phyloP scores from a whole-genome alignment of 2,888 invertebrate genomes.

The Parasteatoda lunata region DNA sequence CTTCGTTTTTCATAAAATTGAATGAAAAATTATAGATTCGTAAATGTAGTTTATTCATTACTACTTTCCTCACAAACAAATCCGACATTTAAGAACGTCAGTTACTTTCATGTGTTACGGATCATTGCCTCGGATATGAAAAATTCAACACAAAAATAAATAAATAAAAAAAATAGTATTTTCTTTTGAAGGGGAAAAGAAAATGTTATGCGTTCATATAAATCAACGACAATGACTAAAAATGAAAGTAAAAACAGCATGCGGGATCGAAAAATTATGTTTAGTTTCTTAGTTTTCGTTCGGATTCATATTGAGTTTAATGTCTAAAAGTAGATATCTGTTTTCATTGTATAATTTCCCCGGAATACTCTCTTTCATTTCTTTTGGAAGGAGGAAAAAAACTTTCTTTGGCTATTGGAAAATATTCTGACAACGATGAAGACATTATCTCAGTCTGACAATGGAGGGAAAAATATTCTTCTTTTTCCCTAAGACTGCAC shows the following conservation, averaged over 20 bases:
- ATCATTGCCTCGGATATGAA: slow-evolving; percentile 60
- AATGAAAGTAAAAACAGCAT: slow-evolving; percentile 20
- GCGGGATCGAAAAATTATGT: slow-evolving; percentile 46
- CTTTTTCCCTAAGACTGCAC: background rate
- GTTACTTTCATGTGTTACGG: slow-evolving; percentile 50
- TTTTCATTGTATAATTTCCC: slow-evolving; percentile 63
- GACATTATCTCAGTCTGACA: slow-evolving; percentile 52
- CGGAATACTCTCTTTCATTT: slow-evolving; percentile 31
- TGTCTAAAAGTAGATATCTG: slow-evolving; percentile 60
- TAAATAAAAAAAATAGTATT: slow-evolving; percentile 18
- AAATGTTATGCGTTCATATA: slow-evolving; percentile 24
- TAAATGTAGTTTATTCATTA: background rate
- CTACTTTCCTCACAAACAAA: background rate
- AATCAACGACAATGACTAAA: slow-evolving; percentile 59
- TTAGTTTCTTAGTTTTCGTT: slow-evolving; percentile 60
- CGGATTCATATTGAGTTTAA: slow-evolving; percentile 49
- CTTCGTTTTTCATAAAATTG: too few species aligned
- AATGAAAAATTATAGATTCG: too few species aligned
- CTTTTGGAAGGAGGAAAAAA: slow-evolving; percentile 30
- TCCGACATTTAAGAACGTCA: background rate
- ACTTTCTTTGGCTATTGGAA: slow-evolving; percentile 48
- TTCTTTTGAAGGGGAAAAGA: slow-evolving; percentile 20
- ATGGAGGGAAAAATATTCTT: slow-evolving; percentile 42
- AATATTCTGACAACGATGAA: slow-evolving; percentile 38
- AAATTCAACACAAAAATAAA: slow-evolving; percentile 7